phyloP scores from a whole-genome alignment of 1,140 invertebrate genomes.

The Brachionus paranguensis region DNA sequence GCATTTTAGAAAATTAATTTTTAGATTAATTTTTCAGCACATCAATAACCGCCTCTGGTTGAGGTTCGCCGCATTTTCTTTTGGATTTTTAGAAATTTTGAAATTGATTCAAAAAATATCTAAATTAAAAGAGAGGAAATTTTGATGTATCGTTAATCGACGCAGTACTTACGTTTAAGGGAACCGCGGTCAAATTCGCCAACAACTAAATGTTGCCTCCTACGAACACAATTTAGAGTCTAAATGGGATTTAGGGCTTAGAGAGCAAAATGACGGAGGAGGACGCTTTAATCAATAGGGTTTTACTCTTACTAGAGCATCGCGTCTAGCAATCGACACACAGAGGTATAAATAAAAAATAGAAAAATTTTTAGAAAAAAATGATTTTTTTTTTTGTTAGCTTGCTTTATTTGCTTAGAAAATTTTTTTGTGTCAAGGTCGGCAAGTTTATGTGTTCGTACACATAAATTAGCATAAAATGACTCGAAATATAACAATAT shows the following conservation, averaged over 20 bases:
- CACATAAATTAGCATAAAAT: background rate
- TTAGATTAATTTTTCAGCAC: background rate
- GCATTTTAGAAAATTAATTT: constrained; percentile 11
- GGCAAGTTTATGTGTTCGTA: background rate
- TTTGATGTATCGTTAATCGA: background rate
- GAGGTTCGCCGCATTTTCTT: background rate
- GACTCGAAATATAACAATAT: background rate
- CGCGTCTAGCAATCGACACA: background rate
- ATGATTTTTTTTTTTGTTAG: background rate
- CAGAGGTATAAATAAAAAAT: background rate
- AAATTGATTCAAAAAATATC: background rate
- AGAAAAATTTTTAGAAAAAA: background rate
- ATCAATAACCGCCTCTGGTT: background rate
- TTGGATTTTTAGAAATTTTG: background rate
- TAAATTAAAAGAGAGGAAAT: background rate
- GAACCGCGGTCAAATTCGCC: background rate
- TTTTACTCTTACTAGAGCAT: too few relatives aligned
- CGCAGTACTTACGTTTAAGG: background rate
- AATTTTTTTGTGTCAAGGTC: background rate
- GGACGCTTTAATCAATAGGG: too few relatives aligned
- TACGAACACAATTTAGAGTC: background rate
- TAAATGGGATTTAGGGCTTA: too few relatives aligned
- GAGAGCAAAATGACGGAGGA: too few relatives aligned
- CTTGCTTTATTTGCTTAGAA: background rate
- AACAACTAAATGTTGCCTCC: background rate